Base-by-base conservation (phyloP, 64 coral and sea anemone genomes). In the Porites australiensis region DNA sequence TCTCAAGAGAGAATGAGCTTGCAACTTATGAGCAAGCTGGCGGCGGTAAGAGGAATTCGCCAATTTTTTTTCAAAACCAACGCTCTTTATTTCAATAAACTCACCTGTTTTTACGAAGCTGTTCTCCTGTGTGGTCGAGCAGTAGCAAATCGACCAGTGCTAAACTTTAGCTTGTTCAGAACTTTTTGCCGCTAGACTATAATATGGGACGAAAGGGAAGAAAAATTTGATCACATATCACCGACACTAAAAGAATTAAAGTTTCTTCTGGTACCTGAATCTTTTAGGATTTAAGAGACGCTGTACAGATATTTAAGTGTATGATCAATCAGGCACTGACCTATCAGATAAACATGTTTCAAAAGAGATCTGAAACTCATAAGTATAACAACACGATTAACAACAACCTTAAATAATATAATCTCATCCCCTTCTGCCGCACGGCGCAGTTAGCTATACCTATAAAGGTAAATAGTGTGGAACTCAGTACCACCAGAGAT, bases 131-230 rank as follows among this genome's bases (percentile, higher is more conserved):
- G 19, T 87, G 83, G 83, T 87, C 83, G 19, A 49, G 66, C 44
- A 87, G 62, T 44, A 70, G 63, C 18, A 70, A 67, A 50, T 70
- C 63, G 12, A 70, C 67, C 62, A 87, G 37, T 71, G 37, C 61
- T 71, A 87, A 87, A 87, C 83, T 70, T 70, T 64, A 87, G 49
- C 83, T 11, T 50, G 83, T 87, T 45, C 83, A 87, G 47, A 87
- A 87, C n/a, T 87, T 87, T 51, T 87, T 51, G 83, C 83, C 48
- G 37, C 63, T 18, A 15, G 83, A 19, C 14, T 71, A 16, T 48
- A 71, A 20, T 70, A 23, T 18, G 64, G 83, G 45, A 49, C 4
- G 46, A 87, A 37, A 37, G 27, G 27, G 27, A 37, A 37, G 27
- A 53, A 43, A 87, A 87, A 53, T 87, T 44, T 52, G 46, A 87